Percentiles rank a stretch among this genome's conserved stretches.
Conservation (phyloP, 2,113 vertebrate species). For the Stomatorhinus ivindoensis region DNA sequence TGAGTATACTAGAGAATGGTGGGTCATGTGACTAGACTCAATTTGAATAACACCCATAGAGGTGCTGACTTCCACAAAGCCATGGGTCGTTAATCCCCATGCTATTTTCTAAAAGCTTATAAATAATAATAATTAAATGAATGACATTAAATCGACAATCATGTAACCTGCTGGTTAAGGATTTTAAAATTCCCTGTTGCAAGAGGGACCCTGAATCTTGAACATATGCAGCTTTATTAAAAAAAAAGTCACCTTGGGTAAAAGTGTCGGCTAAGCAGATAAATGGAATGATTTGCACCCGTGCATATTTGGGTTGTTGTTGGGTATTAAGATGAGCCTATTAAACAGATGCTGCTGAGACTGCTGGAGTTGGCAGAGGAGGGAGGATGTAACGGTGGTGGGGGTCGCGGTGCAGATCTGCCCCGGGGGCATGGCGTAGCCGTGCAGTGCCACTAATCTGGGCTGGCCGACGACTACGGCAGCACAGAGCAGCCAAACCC, state of each 20-base stretch:
- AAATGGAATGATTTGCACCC: not conserved
- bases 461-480: not conserved
- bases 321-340: not conserved
- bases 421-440: not conserved
- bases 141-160: not conserved
- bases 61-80: not conserved
- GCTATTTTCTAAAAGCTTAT: too few relatives aligned
- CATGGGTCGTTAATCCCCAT: not conserved
- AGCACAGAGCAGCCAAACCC: not conserved
- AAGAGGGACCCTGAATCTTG: not conserved
- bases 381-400: not conserved
- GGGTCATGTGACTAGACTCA: not conserved
- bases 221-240: not conserved
- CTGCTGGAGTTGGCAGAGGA: not conserved
- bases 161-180: not conserved
- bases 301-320: not conserved
- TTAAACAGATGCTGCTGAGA: not conserved
- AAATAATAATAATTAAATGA: not conserved
- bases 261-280: not conserved
- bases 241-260: not conserved
- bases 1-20: conserved; percentile 5
- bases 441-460: not conserved
- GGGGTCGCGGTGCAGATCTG: not conserved
- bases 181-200: not conserved
- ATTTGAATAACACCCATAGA: not conserved